Evolutionary conservation across 2,888 invertebrate species (phyloP).

Genomic region (Metellina segmentata): DNA sequence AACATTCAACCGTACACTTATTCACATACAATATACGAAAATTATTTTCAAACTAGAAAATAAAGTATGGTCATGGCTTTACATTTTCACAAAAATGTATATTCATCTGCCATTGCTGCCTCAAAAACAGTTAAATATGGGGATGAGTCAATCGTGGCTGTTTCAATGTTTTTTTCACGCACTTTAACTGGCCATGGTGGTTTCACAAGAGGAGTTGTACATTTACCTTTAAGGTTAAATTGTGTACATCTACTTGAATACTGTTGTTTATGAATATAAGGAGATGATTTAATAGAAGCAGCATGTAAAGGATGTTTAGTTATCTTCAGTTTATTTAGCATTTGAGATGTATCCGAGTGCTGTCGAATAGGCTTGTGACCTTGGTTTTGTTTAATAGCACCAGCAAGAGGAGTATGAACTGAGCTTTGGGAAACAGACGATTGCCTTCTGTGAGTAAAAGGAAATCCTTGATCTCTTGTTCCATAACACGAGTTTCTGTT

Average conservation of each 20-base stretch:
- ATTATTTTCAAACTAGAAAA: too few relatives aligned
- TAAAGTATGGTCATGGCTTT: too few relatives aligned
- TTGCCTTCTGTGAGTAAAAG: not conserved
- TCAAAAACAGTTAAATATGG: slow-evolving; percentile 46
- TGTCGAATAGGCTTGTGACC: not conserved
- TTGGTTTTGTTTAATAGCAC: not conserved
- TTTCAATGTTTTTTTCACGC: slow-evolving; percentile 6
- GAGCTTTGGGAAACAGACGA: not conserved
- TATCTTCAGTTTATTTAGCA: not conserved
- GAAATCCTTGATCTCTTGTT: not conserved
- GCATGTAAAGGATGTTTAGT: not conserved
- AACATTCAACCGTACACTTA: too few relatives aligned
- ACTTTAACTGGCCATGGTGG: not conserved
- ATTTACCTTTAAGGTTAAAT: slow-evolving; percentile 35
- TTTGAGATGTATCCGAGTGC: not conserved
- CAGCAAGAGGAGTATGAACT: slow-evolving; percentile 46
- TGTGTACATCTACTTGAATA: not conserved
- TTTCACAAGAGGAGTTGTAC: not conserved
- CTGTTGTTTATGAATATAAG: not conserved
- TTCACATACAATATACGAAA: too few relatives aligned
- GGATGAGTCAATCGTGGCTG: slow-evolving; percentile 15
- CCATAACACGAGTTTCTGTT: not conserved
- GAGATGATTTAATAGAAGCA: not conserved
- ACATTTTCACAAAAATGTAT: not conserved
- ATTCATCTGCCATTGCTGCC: slow-evolving; percentile 31